Percentiles rank a stretch among this genome's conserved stretches.
These are phyloP conservation scores for Drosophila mauritiana DNA, from an alignment of 1,140 invertebrate species.

Conservation along the genomic window DNA sequence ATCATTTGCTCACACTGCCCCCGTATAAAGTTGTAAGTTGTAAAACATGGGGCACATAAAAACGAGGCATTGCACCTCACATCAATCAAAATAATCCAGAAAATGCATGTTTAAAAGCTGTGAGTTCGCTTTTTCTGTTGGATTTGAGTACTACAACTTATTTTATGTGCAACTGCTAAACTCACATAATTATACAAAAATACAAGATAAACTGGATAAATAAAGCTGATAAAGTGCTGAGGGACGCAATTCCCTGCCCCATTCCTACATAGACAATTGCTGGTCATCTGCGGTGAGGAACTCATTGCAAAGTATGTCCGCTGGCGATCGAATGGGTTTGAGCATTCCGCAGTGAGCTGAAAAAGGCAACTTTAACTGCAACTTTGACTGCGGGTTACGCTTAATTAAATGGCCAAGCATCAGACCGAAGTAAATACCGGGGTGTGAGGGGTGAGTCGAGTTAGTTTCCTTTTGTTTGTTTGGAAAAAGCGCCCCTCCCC, in stretches of 20 bases:
- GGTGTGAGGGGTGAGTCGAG: slow-evolving; percentile 3
- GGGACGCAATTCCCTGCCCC: neutral
- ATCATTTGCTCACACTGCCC: slow-evolving; percentile 46
- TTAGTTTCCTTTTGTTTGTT: slow-evolving; percentile 39
- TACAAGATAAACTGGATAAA: neutral
- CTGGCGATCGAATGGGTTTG: slow-evolving; percentile 66
- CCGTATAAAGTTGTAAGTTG: slow-evolving; percentile 40
- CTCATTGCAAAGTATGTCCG: slow-evolving; percentile 69
- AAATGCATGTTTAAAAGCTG: neutral
- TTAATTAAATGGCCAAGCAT: slow-evolving; percentile 78
- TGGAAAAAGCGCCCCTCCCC: slow-evolving; percentile 5
- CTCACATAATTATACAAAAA: neutral
- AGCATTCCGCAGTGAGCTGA: slow-evolving; percentile 50
- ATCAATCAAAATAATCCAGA: neutral
- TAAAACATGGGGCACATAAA: slow-evolving; percentile 11
- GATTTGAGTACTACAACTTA: no score
- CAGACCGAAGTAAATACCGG: slow-evolving; percentile 53
- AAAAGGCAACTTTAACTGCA: slow-evolving; percentile 66
- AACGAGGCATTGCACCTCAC: neutral
- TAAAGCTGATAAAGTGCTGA: neutral
- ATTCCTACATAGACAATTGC: slow-evolving; percentile 14
- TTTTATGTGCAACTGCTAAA: no score
- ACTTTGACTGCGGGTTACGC: slow-evolving; percentile 66
- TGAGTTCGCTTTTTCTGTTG: no score
- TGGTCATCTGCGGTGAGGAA: slow-evolving; percentile 17